These are phyloP conservation scores for Hydrolagus colliei DNA, from an alignment of 2,797 vertebrate genomes.

Conservation along the genomic window DNA sequence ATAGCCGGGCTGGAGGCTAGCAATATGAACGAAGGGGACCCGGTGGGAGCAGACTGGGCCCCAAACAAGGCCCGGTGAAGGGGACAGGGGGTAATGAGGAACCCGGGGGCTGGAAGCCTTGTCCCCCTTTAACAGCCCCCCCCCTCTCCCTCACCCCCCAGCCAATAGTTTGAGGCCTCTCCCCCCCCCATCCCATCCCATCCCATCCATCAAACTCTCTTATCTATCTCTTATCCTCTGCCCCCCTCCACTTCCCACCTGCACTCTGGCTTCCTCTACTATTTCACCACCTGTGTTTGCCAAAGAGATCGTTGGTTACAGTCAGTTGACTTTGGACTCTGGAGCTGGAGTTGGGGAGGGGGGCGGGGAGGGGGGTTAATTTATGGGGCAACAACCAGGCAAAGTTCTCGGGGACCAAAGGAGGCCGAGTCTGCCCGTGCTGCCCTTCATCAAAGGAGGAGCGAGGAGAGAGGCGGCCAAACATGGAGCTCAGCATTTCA, in stretches of 20 bases:
- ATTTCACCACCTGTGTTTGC: too few species aligned
- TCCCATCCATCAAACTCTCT: background rate
- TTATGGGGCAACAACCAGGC: conserved; percentile 99
- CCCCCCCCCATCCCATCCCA: background rate
- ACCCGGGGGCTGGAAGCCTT: background rate
- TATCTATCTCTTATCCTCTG: background rate
- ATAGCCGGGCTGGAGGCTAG: background rate
- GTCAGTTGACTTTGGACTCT: background rate
- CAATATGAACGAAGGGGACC: conserved; percentile 10
- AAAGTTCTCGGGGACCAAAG: conserved; percentile 96
- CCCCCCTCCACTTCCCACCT: too few species aligned
- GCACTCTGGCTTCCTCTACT: too few species aligned
- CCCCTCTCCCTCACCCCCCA: too few species aligned
- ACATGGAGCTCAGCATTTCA: conserved; percentile 77
- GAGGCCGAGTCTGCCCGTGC: conserved; percentile 88
- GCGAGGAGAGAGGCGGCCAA: conserved; percentile 77
- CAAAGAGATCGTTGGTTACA: too few species aligned
- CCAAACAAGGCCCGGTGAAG: conserved; percentile 12
- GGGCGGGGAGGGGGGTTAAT: conserved; percentile 50
- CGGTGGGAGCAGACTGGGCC: conserved; percentile 7
- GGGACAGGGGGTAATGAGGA: background rate
- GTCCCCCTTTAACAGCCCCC: background rate
- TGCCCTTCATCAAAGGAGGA: conserved; percentile 86
- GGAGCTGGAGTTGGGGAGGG: conserved; percentile 18
- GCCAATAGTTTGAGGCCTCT: too few species aligned